phyloP scores from a whole-genome alignment of 2,113 vertebrate species.

The Amblyopsis rosae region DNA sequence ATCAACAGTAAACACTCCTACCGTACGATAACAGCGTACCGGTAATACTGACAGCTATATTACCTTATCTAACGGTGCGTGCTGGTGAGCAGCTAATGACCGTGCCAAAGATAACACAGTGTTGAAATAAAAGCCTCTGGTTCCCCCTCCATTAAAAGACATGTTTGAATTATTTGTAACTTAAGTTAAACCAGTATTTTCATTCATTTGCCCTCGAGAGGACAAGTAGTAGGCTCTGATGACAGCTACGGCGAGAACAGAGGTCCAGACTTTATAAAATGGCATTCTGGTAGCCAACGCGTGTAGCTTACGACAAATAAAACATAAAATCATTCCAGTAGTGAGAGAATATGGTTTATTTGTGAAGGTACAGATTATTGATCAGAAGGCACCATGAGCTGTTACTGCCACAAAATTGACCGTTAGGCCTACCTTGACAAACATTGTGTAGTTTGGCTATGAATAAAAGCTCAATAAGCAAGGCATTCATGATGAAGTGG shows the following conservation, averaged over 20 bases:
- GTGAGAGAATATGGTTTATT: slow-evolving; percentile 52
- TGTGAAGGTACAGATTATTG: slow-evolving; percentile 12
- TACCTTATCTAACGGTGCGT: slow-evolving; percentile 92
- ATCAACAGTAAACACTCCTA: too few species aligned
- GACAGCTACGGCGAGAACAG: slow-evolving; percentile 52
- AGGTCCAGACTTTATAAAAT: slow-evolving; percentile 8
- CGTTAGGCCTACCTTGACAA: not conserved
- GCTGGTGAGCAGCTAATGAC: slow-evolving; percentile 88
- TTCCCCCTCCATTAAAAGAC: slow-evolving; percentile 64
- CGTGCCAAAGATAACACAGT: slow-evolving; percentile 92
- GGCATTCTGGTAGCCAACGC: not conserved
- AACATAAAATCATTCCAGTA: not conserved
- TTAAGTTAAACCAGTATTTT: slow-evolving; percentile 40
- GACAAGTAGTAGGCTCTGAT: slow-evolving; percentile 19
- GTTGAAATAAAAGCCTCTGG: slow-evolving; percentile 91
- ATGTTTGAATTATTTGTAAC: slow-evolving; percentile 49
- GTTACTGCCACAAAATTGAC: not conserved
- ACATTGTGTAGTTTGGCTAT: not conserved
- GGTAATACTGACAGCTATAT: slow-evolving; percentile 11
- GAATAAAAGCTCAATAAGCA: too few species aligned
- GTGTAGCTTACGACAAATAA: too few species aligned
- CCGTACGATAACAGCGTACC: not conserved
- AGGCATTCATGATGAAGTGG: not conserved
- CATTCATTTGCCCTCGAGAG: slow-evolving; percentile 31
- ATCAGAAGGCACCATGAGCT: slow-evolving; percentile 49